Evolutionary conservation across 2,888 invertebrate genomes (phyloP).

Genomic region (Cordilura impudica): DNA sequence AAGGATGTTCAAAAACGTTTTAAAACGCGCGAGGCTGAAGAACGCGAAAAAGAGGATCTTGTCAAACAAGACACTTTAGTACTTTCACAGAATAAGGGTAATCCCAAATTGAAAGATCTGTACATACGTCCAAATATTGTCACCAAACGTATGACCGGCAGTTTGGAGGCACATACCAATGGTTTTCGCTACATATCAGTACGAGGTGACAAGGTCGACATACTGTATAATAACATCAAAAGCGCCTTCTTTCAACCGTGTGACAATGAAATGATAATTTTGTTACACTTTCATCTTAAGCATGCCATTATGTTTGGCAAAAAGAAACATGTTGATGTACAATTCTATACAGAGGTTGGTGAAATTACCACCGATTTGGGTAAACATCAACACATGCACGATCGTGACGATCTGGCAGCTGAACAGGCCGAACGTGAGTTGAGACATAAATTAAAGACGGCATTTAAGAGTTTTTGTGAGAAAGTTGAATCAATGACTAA

Average conservation of each 20-base stretch:
- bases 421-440: slow-evolving; percentile 99
- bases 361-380: slow-evolving; percentile 99
- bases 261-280: slow-evolving; percentile 99
- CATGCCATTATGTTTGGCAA: slow-evolving; percentile 99
- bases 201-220: slow-evolving; percentile 99
- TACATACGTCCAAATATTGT: slow-evolving; percentile 99
- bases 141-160: slow-evolving; percentile 95
- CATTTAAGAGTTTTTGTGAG: slow-evolving; percentile 99
- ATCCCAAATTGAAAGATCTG: slow-evolving; percentile 97
- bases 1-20: slow-evolving; percentile 99
- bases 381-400: slow-evolving; percentile 99
- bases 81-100: slow-evolving; percentile 96
- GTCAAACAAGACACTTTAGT: slow-evolving; percentile 98
- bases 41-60: slow-evolving; percentile 98
- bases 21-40: slow-evolving; percentile 98
- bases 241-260: slow-evolving; percentile 99
- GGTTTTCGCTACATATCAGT: slow-evolving; percentile 98
- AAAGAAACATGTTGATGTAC: slow-evolving; percentile 99
- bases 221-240: slow-evolving; percentile 99
- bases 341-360: slow-evolving; percentile 99
- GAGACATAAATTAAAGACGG: slow-evolving; percentile 96
- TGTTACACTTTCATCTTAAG: slow-evolving; percentile 98
- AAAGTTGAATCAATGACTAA: slow-evolving; percentile 97
- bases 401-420: slow-evolving; percentile 98
- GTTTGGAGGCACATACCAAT: slow-evolving; percentile 96